These are phyloP conservation scores for Cephus cinctus DNA, from an alignment of 1,140 invertebrate genomes.

Conservation along the genomic window DNA sequence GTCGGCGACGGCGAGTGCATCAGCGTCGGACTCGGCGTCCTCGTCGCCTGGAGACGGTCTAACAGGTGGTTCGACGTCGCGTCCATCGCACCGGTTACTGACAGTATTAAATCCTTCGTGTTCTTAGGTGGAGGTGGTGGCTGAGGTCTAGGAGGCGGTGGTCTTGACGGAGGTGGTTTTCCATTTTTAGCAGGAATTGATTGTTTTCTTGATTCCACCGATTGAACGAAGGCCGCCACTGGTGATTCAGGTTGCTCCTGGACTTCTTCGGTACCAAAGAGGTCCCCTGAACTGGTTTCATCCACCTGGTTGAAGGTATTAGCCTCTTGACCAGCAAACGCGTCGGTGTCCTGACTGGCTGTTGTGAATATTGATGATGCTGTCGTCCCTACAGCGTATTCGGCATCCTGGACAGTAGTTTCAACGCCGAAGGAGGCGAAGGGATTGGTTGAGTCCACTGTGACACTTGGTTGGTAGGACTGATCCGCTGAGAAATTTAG, in stretches of 20 bases:
- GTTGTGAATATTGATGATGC: too few species aligned
- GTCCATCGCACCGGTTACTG: conserved; percentile 85
- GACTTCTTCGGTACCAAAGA: too few species aligned
- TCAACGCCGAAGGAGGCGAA: conserved; percentile 58
- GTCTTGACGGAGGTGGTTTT: conserved; percentile 40
- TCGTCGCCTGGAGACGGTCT: conserved; percentile 77
- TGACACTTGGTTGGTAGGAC: conserved; percentile 35
- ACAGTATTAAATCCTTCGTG: conserved; percentile 82
- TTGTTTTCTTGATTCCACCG: conserved; percentile 16
- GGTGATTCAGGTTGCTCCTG: too few species aligned
- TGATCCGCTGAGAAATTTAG: conserved; percentile 58
- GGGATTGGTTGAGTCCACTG: conserved; percentile 58
- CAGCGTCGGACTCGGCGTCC: conserved; percentile 78
- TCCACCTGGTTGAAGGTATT: conserved; percentile 26
- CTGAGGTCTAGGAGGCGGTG: conserved; percentile 49
- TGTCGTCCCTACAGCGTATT: conserved; percentile 23
- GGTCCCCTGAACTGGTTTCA: too few species aligned
- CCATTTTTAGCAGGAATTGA: conserved; percentile 21
- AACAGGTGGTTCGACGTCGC: conserved; percentile 81
- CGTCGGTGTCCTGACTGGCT: too few species aligned
- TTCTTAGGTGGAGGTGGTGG: conserved; percentile 66
- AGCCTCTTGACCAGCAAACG: conserved; percentile 15
- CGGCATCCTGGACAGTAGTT: conserved; percentile 9
- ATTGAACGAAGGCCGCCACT: too few species aligned
- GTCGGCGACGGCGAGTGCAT: conserved; percentile 84